Conservation (phyloP, 2,888 invertebrate genomes). For the Eugnorisma glareosa region DNA sequence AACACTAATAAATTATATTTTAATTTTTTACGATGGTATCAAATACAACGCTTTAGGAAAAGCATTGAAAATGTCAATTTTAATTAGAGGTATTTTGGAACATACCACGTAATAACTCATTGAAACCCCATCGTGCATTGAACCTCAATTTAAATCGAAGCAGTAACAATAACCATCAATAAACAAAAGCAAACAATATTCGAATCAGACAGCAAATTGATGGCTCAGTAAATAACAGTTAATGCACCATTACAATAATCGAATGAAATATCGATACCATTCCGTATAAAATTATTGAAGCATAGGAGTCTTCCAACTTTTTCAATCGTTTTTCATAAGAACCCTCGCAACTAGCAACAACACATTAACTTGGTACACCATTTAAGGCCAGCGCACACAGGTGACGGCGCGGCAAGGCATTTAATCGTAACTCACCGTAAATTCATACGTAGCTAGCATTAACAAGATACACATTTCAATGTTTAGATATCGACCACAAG, state of each 20-base stretch:
- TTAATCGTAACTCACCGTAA: neutral
- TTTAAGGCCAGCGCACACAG: neutral
- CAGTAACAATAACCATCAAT: constrained; percentile 28
- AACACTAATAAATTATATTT: neutral
- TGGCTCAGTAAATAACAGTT: constrained; percentile 32
- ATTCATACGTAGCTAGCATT: neutral
- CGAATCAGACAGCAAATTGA: constrained; percentile 38
- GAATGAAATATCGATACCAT: constrained; percentile 39
- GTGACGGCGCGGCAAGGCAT: too few relatives aligned
- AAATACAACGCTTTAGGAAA: neutral
- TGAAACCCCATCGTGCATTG: constrained; percentile 11
- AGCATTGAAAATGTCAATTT: neutral
- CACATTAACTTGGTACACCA: neutral
- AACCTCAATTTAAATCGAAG: constrained; percentile 30
- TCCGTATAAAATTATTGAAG: too few relatives aligned
- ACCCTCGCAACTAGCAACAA: neutral
- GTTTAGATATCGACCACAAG: neutral
- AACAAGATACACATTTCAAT: neutral
- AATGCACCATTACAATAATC: constrained; percentile 38
- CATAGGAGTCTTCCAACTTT: constrained; percentile 28
- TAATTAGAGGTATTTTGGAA: neutral
- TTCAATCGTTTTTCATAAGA: neutral
- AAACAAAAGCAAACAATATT: constrained; percentile 41
- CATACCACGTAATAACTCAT: neutral
- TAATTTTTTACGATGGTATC: neutral